Percentiles rank a stretch among this genome's conserved stretches.
phyloP scores from a whole-genome alignment of 2,888 invertebrate genomes.

The Ariolimax columbianus region DNA sequence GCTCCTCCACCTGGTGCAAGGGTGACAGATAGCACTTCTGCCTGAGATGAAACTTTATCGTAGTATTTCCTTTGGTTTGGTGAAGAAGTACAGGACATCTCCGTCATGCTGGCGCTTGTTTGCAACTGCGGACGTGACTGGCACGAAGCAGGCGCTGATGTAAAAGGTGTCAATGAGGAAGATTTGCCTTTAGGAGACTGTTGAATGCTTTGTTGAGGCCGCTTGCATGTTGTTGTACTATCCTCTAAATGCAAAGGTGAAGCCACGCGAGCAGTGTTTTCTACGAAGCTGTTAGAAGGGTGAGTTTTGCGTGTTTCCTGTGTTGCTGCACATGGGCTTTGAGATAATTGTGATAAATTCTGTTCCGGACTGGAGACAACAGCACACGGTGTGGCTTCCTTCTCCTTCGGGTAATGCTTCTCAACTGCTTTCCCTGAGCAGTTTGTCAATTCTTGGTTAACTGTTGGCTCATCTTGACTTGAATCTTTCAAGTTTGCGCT shows the following conservation, averaged over 20 bases:
- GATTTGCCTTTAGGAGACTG: constrained; percentile 1
- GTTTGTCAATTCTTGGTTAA: background rate
- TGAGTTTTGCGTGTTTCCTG: background rate
- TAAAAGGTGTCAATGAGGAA: background rate
- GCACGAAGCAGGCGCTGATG: constrained; percentile 11
- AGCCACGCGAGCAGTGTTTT: background rate
- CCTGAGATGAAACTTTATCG: background rate
- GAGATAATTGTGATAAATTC: background rate
- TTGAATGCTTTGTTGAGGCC: background rate
- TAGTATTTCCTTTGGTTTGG: background rate
- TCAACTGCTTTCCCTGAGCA: background rate
- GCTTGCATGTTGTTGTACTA: background rate
- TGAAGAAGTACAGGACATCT: background rate
- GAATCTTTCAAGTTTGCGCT: background rate
- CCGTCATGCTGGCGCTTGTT: background rate
- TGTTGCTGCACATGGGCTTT: background rate
- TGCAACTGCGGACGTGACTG: background rate
- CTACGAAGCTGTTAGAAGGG: background rate
- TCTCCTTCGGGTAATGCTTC: background rate
- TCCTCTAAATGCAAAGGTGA: background rate
- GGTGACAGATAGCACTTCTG: background rate
- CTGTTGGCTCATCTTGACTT: constrained; percentile 9
- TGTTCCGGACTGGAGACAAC: background rate
- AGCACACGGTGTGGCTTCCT: background rate
- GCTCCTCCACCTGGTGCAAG: background rate